A percentile compares a stretch with the other conserved stretches of the same genome.
Evolutionary conservation across 92 coral and sea anemone species (phyloP).

Genomic region (Plumapathes pennacea): DNA sequence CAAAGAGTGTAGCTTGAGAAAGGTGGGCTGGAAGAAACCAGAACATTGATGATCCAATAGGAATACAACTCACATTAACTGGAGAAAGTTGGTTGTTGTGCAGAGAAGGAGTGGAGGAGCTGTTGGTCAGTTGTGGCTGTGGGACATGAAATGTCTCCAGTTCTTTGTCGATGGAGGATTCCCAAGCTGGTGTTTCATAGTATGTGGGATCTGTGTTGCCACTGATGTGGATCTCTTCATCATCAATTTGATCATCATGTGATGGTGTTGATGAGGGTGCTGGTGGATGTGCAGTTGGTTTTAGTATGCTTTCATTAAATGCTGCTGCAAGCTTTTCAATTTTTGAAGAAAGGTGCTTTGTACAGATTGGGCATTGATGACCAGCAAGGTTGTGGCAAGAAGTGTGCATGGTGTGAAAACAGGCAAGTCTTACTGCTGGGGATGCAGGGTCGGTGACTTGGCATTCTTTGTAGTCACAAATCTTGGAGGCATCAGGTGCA

Average conservation of each 20-base stretch:
- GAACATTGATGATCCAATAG: no score
- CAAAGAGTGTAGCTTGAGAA: neutral
- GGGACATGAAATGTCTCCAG: constrained; percentile 2
- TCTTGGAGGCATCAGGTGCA: constrained; percentile 2
- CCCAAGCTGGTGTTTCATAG: constrained; percentile 17
- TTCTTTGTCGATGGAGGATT: neutral
- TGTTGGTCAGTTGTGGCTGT: no score
- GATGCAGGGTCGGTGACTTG: neutral
- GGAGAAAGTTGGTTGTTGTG: no score
- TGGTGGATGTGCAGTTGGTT: constrained; percentile 13
- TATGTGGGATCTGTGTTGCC: constrained; percentile 11
- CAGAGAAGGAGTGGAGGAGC: no score
- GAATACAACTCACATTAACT: no score
- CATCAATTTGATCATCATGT: neutral
- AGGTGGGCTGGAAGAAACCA: neutral
- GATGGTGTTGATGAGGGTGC: neutral
- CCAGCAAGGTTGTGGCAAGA: neutral
- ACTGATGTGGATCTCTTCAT: constrained; percentile 5
- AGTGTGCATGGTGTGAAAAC: constrained; percentile 26
- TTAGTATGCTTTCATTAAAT: constrained; percentile 9
- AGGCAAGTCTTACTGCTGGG: constrained; percentile 6
- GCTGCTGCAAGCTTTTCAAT: neutral
- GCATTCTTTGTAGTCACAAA: constrained; percentile 16
- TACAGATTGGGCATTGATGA: constrained; percentile 22
- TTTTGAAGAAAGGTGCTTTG: constrained; percentile 5